A percentile compares a stretch with the other conserved stretches of the same genome.
phyloP scores from a whole-genome alignment of 2,888 invertebrate genomes.

The Drosophila birchii region DNA sequence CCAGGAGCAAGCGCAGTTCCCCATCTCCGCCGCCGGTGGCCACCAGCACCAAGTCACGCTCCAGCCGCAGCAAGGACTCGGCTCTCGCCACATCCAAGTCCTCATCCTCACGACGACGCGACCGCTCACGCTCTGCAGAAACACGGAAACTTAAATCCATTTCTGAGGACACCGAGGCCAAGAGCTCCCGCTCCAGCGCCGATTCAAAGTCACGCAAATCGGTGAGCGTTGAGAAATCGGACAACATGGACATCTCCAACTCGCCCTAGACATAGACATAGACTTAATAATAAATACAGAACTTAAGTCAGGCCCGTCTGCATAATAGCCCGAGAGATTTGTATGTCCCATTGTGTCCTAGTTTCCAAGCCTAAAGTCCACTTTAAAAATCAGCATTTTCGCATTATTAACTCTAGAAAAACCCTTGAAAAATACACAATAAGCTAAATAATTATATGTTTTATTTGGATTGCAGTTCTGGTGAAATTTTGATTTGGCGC shows the following conservation, averaged over 20 bases:
- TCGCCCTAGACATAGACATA: constrained; percentile 87
- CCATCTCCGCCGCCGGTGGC: constrained; percentile 82
- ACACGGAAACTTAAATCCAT: constrained; percentile 82
- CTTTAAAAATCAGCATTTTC: constrained; percentile 29
- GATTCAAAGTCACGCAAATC: constrained; percentile 86
- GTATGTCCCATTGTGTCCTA: constrained; percentile 29
- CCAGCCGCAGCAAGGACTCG: constrained; percentile 83
- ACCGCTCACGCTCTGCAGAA: constrained; percentile 82
- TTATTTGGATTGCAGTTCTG: constrained; percentile 3
- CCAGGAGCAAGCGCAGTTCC: constrained; percentile 84
- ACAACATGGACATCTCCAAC: constrained; percentile 93
- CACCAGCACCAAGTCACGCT: constrained; percentile 60
- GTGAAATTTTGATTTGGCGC: background rate
- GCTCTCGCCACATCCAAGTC: constrained; percentile 53
- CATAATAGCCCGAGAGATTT: constrained; percentile 22
- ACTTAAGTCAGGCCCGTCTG: constrained; percentile 28
- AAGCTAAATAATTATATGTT: background rate
- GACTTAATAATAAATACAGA: constrained; percentile 27
- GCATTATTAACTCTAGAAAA: constrained; percentile 36
- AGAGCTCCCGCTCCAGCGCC: constrained; percentile 79
- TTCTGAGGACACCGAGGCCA: constrained; percentile 78
- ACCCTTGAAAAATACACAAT: constrained; percentile 31
- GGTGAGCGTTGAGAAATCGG: constrained; percentile 86
- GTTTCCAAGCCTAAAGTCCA: constrained; percentile 43
- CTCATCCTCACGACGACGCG: constrained; percentile 80